phyloP scores from a whole-genome alignment of 2,113 vertebrate genomes.

The Pterocles burchelli region DNA sequence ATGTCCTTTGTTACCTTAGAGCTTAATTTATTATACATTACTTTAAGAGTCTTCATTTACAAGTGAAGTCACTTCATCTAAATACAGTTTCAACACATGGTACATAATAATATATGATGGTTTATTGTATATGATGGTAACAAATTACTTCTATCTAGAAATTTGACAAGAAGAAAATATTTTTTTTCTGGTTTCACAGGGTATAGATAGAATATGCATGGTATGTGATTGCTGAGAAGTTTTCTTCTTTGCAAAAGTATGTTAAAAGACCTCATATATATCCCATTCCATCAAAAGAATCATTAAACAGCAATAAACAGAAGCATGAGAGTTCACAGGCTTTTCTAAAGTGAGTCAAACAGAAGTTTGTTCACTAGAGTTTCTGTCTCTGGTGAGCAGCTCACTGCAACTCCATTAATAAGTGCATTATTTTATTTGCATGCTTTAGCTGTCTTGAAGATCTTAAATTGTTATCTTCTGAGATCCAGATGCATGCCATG shows the following conservation, averaged over 20 bases:
- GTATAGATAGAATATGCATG: slow-evolving; percentile 26
- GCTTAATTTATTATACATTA: slow-evolving; percentile 53
- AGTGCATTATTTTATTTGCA: slow-evolving; percentile 67
- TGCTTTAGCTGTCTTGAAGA: slow-evolving; percentile 71
- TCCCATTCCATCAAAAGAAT: slow-evolving; percentile 45
- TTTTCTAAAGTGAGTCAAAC: slow-evolving; percentile 64
- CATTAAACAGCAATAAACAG: slow-evolving; percentile 27
- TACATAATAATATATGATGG: slow-evolving; percentile 49
- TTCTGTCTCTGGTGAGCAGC: slow-evolving; percentile 64
- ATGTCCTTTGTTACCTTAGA: slow-evolving; percentile 39
- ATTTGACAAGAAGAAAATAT: slow-evolving; percentile 28
- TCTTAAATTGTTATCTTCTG: slow-evolving; percentile 71
- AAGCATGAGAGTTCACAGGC: slow-evolving; percentile 49
- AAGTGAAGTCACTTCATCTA: slow-evolving; percentile 64
- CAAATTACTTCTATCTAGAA: slow-evolving; percentile 56
- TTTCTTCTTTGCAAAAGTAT: slow-evolving; percentile 55
- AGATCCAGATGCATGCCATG: slow-evolving; percentile 69
- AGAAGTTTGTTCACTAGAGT: slow-evolving; percentile 62
- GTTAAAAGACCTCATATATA: slow-evolving; percentile 46
- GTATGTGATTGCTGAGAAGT: slow-evolving; percentile 46
- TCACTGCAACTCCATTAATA: slow-evolving; percentile 61
- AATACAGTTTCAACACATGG: slow-evolving; percentile 60
- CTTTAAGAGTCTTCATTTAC: slow-evolving; percentile 58
- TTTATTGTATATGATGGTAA: slow-evolving; percentile 45
- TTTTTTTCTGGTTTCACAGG: slow-evolving; percentile 44